Evolutionary conservation across 1,140 invertebrate genomes (phyloP).

Genomic region (Apis laboriosa): DNA sequence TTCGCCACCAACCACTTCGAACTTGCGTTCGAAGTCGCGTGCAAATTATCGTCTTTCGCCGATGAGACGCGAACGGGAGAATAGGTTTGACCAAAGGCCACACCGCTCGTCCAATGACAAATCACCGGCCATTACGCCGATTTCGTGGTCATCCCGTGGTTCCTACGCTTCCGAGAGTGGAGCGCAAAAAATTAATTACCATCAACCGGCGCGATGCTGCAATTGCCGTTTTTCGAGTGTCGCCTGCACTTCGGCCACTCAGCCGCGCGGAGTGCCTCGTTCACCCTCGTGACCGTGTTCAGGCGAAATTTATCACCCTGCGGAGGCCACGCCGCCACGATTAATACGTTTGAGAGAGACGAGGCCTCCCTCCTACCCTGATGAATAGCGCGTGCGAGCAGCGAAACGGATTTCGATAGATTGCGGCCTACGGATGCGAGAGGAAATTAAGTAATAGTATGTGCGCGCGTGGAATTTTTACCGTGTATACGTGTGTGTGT

Average conservation of each 20-base stretch:
- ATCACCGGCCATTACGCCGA: conserved; percentile 72
- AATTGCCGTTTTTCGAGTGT: conserved; percentile 48
- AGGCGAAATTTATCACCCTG: conserved; percentile 19
- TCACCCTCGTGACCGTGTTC: neutral
- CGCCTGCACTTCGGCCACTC: neutral
- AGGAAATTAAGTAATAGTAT: neutral
- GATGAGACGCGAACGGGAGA: neutral
- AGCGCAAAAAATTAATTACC: conserved; percentile 77
- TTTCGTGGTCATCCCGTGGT: conserved; percentile 70
- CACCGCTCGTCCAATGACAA: conserved; percentile 68
- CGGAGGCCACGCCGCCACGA: neutral
- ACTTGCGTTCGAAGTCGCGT: conserved; percentile 38
- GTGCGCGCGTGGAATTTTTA: neutral
- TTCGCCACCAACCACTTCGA: too few relatives aligned
- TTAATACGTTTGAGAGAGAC: neutral
- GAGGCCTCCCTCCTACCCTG: neutral
- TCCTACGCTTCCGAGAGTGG: conserved; percentile 49
- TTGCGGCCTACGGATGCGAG: neutral
- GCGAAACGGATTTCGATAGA: neutral
- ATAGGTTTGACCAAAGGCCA: neutral
- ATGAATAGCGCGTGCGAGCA: neutral
- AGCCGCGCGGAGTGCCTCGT: neutral
- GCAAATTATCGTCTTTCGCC: conserved; percentile 61
- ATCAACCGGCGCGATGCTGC: conserved; percentile 51
- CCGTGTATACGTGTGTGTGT: too few relatives aligned